phyloP scores from a whole-genome alignment of 2,888 invertebrate genomes.

The Agriopis leucophaearia region DNA sequence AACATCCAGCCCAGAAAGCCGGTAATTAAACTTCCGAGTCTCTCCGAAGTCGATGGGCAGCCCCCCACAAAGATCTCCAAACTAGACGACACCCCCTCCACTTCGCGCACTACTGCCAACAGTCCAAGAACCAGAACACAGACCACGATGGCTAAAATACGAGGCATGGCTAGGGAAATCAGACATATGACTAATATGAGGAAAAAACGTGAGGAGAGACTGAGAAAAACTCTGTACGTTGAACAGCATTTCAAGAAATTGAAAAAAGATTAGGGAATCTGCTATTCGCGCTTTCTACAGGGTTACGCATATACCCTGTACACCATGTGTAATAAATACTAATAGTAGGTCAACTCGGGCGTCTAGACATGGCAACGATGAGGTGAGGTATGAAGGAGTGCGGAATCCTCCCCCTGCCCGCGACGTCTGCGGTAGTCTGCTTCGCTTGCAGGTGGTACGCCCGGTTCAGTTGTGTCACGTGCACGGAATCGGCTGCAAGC shows the following conservation, averaged over 20 bases:
- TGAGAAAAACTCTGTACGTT: conserved; percentile 61
- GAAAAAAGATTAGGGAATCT: conserved; percentile 57
- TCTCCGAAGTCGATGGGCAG: conserved; percentile 65
- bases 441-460: too few relatives aligned
- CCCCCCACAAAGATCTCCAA: conserved; percentile 55
- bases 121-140: conserved; percentile 49
- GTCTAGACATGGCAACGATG: too few relatives aligned
- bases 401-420: too few relatives aligned
- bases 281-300: neutral
- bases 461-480: too few relatives aligned
- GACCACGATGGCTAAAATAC: conserved; percentile 63
- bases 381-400: too few relatives aligned
- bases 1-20: conserved; percentile 80
- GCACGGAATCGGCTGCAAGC: too few relatives aligned
- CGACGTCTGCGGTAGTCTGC: too few relatives aligned
- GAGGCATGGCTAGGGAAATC: conserved; percentile 71
- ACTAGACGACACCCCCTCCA: conserved; percentile 51
- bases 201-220: conserved; percentile 56
- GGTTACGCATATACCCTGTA: neutral
- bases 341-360: too few relatives aligned
- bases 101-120: conserved; percentile 38
- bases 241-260: conserved; percentile 60
- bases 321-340: too few relatives aligned
- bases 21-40: conserved; percentile 70
- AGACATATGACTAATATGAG: conserved; percentile 61